Percentiles rank a stretch among this genome's conserved stretches.
phyloP scores from a whole-genome alignment of 2,888 invertebrate species.

The Phanerotoma sp. region DNA sequence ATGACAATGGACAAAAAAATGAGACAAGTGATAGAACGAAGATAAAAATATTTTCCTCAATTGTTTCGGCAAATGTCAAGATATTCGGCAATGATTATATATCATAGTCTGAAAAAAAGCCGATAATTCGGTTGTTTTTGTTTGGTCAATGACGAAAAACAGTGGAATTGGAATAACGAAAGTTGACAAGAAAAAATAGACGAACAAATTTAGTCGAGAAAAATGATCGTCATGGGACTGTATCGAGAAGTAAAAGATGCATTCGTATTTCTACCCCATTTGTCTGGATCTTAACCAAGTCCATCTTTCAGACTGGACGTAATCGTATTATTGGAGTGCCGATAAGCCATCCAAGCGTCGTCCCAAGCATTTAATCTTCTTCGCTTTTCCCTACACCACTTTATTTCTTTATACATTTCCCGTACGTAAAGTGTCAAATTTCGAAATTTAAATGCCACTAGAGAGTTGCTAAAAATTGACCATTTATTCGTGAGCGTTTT shows the following conservation, averaged over 20 bases:
- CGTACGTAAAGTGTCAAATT: conserved; percentile 39
- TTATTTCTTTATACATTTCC: conserved; percentile 12
- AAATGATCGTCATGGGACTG: neutral
- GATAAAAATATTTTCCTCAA: too few species aligned
- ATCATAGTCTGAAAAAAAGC: too few species aligned
- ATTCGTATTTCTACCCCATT: conserved; percentile 19
- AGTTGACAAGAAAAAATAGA: too few species aligned
- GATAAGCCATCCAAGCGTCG: conserved; percentile 26
- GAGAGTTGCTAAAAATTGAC: conserved; percentile 30
- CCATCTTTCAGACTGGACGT: conserved; percentile 27
- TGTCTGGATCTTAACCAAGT: conserved; percentile 21
- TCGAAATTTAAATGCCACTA: conserved; percentile 49
- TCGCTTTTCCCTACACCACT: neutral
- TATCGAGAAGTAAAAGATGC: neutral
- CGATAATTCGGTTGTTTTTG: too few species aligned
- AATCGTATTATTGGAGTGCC: conserved; percentile 29
- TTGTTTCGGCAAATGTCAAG: too few species aligned
- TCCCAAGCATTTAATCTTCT: conserved; percentile 24
- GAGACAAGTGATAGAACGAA: too few species aligned
- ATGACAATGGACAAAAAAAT: too few species aligned
- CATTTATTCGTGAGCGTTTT: conserved; percentile 1
- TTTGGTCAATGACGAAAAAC: too few species aligned
- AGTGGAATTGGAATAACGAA: too few species aligned
- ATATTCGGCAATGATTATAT: too few species aligned
- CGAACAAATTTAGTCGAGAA: neutral